Evolutionary conservation across 2,113 vertebrate genomes (phyloP).

Genomic region (Cheirogaleus medius): DNA sequence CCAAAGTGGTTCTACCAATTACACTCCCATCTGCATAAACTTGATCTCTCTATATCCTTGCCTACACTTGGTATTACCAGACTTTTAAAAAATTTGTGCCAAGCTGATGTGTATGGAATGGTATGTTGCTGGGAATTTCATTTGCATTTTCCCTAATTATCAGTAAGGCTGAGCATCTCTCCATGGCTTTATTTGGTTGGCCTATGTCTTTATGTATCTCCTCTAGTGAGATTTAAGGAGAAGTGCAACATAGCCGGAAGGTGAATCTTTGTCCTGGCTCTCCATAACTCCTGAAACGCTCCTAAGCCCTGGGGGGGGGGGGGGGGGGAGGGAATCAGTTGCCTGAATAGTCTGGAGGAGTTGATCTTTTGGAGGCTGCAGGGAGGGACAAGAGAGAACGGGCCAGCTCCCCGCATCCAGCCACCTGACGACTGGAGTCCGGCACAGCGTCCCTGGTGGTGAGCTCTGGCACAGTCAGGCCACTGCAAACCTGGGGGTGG

Average conservation of each 20-base stretch:
- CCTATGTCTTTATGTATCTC: not conserved
- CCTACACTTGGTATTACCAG: not conserved
- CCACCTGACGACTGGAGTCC: accelerated
- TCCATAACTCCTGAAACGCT: not conserved
- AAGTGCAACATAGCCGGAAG: not conserved
- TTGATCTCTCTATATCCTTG: not conserved
- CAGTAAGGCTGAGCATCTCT: not conserved
- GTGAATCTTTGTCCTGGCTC: not conserved
- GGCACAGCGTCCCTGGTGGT: not conserved
- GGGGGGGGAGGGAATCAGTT: too few species aligned
- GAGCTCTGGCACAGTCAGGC: not conserved
- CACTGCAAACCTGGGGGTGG: not conserved
- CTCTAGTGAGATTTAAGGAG: not conserved
- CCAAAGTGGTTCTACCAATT: not conserved
- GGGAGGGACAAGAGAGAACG: not conserved
- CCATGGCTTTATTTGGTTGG: not conserved
- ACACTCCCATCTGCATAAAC: not conserved
- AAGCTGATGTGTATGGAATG: not conserved
- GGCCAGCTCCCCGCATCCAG: not conserved
- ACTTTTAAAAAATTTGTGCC: not conserved
- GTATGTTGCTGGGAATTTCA: not conserved
- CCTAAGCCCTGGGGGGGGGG: not conserved
- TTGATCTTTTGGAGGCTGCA: not conserved
- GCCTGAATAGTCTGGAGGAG: not conserved
- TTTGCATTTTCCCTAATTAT: constrained; percentile 9